Evolutionary conservation across 2,113 vertebrate genomes (phyloP).

Genomic region (Ochotona princeps): DNA sequence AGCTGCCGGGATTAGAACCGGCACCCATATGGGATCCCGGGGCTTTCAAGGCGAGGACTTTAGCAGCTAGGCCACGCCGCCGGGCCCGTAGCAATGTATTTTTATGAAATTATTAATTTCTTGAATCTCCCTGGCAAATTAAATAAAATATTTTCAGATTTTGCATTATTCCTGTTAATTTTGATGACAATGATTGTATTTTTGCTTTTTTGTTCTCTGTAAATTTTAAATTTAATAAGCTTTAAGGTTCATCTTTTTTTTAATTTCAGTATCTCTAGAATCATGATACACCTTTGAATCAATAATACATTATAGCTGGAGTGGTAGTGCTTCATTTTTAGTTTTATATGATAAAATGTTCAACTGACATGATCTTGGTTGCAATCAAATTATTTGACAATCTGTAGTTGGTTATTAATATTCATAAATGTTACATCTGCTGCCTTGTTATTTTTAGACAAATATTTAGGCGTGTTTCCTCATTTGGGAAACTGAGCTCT

Average conservation of each 20-base stretch:
- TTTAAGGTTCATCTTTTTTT: neutral
- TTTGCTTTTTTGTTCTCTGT: neutral
- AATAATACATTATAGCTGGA: neutral
- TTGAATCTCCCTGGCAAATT: neutral
- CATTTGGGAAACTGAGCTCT: neutral
- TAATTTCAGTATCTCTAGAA: neutral
- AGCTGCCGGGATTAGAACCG: too few relatives aligned
- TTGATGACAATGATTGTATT: neutral
- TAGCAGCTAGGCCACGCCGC: too few relatives aligned
- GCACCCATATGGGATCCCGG: too few relatives aligned
- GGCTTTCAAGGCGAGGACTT: too few relatives aligned
- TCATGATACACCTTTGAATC: neutral
- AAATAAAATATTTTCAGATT: conserved; percentile 42
- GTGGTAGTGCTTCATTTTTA: neutral
- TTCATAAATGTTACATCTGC: neutral
- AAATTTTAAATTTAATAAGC: conserved; percentile 32
- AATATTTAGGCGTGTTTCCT: neutral
- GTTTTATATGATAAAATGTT: neutral
- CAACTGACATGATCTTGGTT: neutral
- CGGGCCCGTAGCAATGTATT: neutral
- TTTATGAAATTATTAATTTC: neutral
- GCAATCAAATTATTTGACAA: conserved; percentile 10
- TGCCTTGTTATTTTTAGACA: neutral
- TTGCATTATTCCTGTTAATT: conserved; percentile 9
- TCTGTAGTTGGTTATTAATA: conserved; percentile 3